Evolutionary conservation across 2,797 vertebrate species (phyloP).

Genomic region (Crocidura indochinensis): DNA sequence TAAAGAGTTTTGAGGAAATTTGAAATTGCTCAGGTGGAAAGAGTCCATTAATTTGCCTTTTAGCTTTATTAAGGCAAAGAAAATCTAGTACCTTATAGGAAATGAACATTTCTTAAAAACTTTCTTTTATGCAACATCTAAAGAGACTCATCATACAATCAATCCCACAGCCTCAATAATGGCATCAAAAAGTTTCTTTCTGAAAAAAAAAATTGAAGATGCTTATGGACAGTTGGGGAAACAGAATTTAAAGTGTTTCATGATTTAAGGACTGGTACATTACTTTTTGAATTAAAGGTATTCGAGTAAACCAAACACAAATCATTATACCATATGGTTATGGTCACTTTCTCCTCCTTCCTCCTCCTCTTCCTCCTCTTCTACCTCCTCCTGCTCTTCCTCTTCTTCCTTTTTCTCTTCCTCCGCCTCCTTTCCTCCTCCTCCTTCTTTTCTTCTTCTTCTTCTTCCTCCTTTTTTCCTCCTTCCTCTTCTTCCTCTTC

Average conservation of each 20-base stretch:
- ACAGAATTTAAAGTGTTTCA: not conserved
- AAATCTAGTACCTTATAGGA: not conserved
- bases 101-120: conserved; percentile 5
- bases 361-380: too few relatives aligned
- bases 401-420: not conserved
- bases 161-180: not conserved
- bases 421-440: too few relatives aligned
- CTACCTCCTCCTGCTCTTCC: not conserved
- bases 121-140: not conserved
- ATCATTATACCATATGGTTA: not conserved
- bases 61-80: conserved; percentile 77
- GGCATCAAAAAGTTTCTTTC: not conserved
- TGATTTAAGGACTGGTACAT: not conserved
- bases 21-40: conserved; percentile 66
- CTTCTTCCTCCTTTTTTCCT: too few relatives aligned
- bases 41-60: conserved; percentile 69
- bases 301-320: not conserved
- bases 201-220: not conserved
- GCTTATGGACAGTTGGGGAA: not conserved
- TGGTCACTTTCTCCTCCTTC: not conserved
- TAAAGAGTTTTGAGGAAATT: conserved; percentile 69
- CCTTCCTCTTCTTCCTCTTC: too few relatives aligned
- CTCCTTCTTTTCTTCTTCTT: not conserved
- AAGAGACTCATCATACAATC: not conserved
- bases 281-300: not conserved